Base-by-base conservation (phyloP, 2,113 vertebrate species). In the Regulus satrapa region DNA sequence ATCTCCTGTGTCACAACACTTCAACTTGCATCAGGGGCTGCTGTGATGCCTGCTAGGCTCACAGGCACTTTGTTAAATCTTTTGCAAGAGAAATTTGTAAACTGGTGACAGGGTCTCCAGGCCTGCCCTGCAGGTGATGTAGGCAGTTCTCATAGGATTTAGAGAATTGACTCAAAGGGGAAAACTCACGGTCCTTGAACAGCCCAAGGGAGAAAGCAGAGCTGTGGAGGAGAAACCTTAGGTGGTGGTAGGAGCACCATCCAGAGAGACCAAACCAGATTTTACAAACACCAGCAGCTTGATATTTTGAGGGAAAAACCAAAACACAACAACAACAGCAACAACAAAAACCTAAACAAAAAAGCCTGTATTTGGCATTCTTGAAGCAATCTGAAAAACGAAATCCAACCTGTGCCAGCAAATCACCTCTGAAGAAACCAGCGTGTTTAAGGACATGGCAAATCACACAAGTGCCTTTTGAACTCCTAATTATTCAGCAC, bases 181-280 rank as follows among this genome's bases (percentile, higher is more conserved):
- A 41, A 62, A 89, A 56, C 23, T 77, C 26, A 2, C 0, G 1
- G 62, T 54, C 23, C 16, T 72, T 54, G 18, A 32, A 54, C 66
- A 52, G 32, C 41, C 23, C 58, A 41, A 58, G 17, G 21, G 29
- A 63, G 17, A 62, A 40, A 58, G 46, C 20, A n/a, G 40, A 45
- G 26, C 25, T 31, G 4, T 0, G 0, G 66, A n/a, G 14, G 54
- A 79, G 51, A 41, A 36, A 20, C 58, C 18, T n/a, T 1, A 6
- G 28, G 49, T 32, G 13, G 8, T 20, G 5, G 14, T 9, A 10
- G 4, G 6, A 36, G 25, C 3, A 3, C 67, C 24, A 28, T 12
- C 16, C 23, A 24, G 8, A 41, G 56, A 66, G 38, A 34, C 38
- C 26, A 66, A 32, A 26, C 19, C 38, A 28, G 43, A 20, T 62